phyloP scores from a whole-genome alignment of 2,888 invertebrate species.

The Himalopsyche japonica region DNA sequence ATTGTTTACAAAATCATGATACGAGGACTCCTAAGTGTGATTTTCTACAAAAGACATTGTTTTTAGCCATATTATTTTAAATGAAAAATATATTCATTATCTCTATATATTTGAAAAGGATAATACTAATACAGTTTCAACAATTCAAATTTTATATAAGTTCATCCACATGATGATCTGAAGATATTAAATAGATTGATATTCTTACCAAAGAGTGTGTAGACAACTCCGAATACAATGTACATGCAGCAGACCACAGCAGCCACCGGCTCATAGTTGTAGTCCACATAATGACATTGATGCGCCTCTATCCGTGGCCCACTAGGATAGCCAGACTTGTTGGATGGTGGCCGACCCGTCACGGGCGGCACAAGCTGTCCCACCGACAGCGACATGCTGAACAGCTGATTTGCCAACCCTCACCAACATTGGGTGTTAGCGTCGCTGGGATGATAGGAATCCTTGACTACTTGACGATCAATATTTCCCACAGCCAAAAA shows the following conservation, averaged over 20 bases:
- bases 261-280: slow-evolving; percentile 67
- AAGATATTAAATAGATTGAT: not conserved
- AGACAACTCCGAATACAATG: slow-evolving; percentile 80
- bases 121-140: too few species aligned
- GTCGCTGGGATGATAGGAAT: not conserved
- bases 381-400: slow-evolving; percentile 48
- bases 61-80: too few species aligned
- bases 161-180: too few species aligned
- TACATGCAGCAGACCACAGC: slow-evolving; percentile 72
- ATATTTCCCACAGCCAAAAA: not conserved
- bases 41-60: too few species aligned
- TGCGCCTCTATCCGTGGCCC: slow-evolving; percentile 56
- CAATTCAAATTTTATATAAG: too few species aligned
- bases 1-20: too few species aligned
- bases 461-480: not conserved
- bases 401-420: not conserved
- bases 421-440: not conserved
- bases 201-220: slow-evolving; percentile 79
- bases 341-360: slow-evolving; percentile 54
- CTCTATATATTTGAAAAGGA: too few species aligned
- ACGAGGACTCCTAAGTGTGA: too few species aligned
- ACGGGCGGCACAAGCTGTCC: slow-evolving; percentile 60
- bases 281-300: slow-evolving; percentile 60
- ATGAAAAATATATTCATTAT: too few species aligned
- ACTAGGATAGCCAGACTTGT: slow-evolving; percentile 46